Evolutionary conservation across 2,888 invertebrate genomes (phyloP), one percentile per base, ranked within the genome.

Genomic region (Incurvaria masculella): DNA sequence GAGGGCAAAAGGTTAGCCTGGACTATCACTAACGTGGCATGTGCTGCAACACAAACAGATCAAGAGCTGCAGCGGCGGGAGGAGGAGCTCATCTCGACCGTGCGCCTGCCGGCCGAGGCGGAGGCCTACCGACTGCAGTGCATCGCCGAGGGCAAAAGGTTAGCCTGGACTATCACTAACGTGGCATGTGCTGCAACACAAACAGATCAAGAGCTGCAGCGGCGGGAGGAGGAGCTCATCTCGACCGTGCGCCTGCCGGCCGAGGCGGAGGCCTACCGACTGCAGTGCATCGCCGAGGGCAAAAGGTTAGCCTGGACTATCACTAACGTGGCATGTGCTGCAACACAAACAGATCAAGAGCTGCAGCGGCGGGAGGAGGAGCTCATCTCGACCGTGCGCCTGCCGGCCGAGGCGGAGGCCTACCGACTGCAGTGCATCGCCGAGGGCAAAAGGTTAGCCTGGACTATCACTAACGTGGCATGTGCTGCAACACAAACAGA

Each of bases 21-120:
- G n/a, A n/a, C n/a, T n/a, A n/a, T n/a, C n/a, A n/a, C n/a, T n/a
- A n/a, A n/a, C n/a, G n/a, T n/a, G n/a, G n/a, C n/a, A n/a, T n/a
- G 96, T 97, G 10, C 97, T 97, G 72, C 82, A 97, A 61, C 88
- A 90, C 63, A 97, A 97, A 65, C 91, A 92, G 73, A 97, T 97
- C 62, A 97, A 65, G 97, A 97, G 70, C 92, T 97, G 23, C 69
- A 87, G 60, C 87, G 97, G 57, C 95, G 95, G 62, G 96, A 97
- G 60, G 88, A 92, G 53, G 97, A 97, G 68, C 78, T 98, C 61
- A 87, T 87, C 53, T 86, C 94, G 17, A 91, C 90, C 0, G 92
- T 98, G 3, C 87, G 91, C 55, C 78, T 97, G 53, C 97, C 97
- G 6, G 96, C 97, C 1, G 97, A 97, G 66, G 94, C 97, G 0